Evolutionary conservation across 64 coral and sea anemone species (phyloP).

Genomic region (Actinia tenebrosa): DNA sequence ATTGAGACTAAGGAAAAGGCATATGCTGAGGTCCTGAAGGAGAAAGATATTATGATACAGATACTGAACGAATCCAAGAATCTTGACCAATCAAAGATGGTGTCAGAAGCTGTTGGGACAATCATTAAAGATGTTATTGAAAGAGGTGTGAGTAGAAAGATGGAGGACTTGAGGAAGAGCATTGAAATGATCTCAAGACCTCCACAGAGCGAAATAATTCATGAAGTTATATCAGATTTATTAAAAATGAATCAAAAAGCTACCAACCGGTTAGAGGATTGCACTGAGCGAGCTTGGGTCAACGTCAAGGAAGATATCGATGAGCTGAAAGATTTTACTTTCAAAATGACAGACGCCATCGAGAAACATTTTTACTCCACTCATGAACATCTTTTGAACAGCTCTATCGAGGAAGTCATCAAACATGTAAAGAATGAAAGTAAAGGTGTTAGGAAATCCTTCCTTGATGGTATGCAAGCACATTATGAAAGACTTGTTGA

Average conservation of each 20-base stretch:
- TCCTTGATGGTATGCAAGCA: neutral
- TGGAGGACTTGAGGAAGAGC: neutral
- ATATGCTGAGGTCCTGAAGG: neutral
- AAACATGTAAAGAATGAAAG: neutral
- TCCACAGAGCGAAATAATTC: neutral
- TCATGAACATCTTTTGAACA: slow-evolving; percentile 4
- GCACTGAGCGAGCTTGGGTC: neutral
- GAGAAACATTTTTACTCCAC: slow-evolving; percentile 7
- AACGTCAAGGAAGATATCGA: neutral
- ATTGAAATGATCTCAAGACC: slow-evolving; percentile 5
- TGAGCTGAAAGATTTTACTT: slow-evolving; percentile 16
- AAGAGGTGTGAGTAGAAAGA: neutral
- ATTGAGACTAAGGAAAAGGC: neutral
- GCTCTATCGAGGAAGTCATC: neutral
- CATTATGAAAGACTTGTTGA: neutral
- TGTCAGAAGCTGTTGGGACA: neutral
- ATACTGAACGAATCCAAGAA: neutral
- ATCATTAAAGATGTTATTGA: neutral
- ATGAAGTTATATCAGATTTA: neutral
- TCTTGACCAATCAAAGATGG: neutral
- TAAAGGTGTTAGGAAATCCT: neutral
- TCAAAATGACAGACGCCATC: slow-evolving; percentile 10
- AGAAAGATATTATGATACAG: neutral
- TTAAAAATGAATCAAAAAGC: neutral
- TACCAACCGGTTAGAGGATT: neutral